Conservation (phyloP, 2,797 vertebrate species). For the Anguilla anguilla region DNA sequence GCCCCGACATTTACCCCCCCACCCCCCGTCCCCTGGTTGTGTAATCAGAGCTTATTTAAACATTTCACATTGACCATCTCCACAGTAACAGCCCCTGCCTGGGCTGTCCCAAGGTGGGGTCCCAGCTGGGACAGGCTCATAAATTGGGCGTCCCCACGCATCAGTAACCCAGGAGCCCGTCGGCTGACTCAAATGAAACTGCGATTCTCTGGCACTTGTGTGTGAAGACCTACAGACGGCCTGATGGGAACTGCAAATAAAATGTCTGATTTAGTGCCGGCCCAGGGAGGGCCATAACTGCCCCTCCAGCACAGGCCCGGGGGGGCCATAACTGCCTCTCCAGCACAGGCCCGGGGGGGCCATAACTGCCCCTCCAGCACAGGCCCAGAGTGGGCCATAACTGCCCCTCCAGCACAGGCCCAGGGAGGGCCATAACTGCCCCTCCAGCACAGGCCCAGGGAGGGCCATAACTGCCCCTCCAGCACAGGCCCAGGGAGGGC, state of each 20-base stretch:
- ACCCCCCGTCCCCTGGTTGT: neutral
- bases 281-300: neutral
- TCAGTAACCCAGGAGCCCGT: neutral
- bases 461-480: neutral
- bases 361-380: too few relatives aligned
- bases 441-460: neutral
- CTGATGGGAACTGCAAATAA: neutral
- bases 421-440: too few relatives aligned
- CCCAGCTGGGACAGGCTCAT: neutral
- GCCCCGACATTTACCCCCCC: neutral
- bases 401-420: too few relatives aligned
- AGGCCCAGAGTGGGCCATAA: too few relatives aligned
- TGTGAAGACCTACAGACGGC: neutral
- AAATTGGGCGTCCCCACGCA: neutral
- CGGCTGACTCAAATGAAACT: neutral
- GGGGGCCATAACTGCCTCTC: neutral
- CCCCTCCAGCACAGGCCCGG: too few relatives aligned
- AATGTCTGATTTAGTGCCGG: neutral
- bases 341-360: neutral
- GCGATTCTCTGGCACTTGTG: neutral
- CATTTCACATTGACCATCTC: neutral
- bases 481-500: too few relatives aligned
- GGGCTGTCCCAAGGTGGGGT: neutral
- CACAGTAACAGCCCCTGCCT: neutral
- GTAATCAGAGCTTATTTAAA: slow-evolving; percentile 1